Evolutionary conservation across 2,113 vertebrate species (phyloP).

Genomic region (Nannospalax galili): DNA sequence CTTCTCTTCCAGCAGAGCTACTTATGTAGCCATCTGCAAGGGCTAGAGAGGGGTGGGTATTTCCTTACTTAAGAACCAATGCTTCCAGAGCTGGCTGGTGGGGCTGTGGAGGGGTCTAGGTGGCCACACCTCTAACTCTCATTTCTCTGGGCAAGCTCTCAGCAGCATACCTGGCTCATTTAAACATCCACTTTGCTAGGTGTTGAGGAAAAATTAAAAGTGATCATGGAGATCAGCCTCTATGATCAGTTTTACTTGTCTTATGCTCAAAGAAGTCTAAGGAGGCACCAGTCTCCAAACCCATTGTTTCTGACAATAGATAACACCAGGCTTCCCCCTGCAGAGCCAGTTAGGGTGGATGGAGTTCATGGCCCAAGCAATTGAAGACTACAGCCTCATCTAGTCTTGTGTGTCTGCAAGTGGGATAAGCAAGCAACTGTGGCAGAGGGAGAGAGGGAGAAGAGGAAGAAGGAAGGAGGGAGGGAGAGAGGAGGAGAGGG

Average conservation of each 20-base stretch:
- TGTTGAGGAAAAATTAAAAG: slow-evolving; percentile 44
- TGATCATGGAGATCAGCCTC: not conserved
- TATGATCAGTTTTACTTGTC: slow-evolving; percentile 42
- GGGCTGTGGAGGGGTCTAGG: not conserved
- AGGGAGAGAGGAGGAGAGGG: no score
- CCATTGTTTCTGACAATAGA: not conserved
- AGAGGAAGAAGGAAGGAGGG: not conserved
- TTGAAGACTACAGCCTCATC: not conserved
- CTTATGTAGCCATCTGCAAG: not conserved
- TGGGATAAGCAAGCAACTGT: not conserved
- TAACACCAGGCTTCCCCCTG: not conserved
- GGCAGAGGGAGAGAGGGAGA: not conserved
- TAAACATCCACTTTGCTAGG: slow-evolving; percentile 43
- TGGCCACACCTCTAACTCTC: not conserved
- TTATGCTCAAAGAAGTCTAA: slow-evolving; percentile 28
- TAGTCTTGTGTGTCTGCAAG: not conserved
- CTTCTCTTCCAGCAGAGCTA: not conserved
- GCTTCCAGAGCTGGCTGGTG: not conserved
- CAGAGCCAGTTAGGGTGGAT: not conserved
- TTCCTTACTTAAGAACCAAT: not conserved
- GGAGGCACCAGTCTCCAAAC: not conserved
- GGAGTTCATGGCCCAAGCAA: not conserved
- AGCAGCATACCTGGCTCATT: not conserved
- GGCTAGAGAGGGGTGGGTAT: not conserved
- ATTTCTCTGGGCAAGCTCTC: not conserved